phyloP scores from a whole-genome alignment of 2,888 invertebrate species.

The Drosophila antonietae region DNA sequence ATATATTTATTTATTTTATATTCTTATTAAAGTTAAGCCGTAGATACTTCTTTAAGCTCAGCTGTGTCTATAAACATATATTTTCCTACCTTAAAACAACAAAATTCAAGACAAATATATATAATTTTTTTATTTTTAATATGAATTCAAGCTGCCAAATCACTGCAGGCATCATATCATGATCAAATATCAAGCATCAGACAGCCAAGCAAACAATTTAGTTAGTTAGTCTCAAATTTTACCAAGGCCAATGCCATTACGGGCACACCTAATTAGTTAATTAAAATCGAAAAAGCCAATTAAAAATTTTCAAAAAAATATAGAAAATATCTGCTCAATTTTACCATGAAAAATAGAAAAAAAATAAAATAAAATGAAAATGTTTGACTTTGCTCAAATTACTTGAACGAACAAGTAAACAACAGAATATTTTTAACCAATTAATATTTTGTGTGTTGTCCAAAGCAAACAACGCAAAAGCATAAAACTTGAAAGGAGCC shows the following conservation, averaged over 20 bases:
- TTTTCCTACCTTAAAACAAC: no score
- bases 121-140: no score
- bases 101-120: no score
- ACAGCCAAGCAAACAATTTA: background rate
- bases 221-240: background rate
- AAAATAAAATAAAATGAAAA: conserved; percentile 16
- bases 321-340: background rate
- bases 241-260: background rate
- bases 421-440: conserved; percentile 43
- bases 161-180: background rate
- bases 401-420: conserved; percentile 58
- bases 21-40: no score
- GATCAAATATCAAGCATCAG: background rate
- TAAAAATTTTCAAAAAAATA: background rate
- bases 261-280: conserved; percentile 9
- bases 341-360: conserved; percentile 3
- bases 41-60: no score
- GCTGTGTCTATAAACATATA: no score
- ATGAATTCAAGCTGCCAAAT: background rate
- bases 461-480: conserved; percentile 19
- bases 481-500: conserved; percentile 22
- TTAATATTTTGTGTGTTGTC: conserved; percentile 49
- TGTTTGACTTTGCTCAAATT: conserved; percentile 60
- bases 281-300: conserved; percentile 3
- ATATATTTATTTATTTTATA: no score